These are phyloP conservation scores for Physeter macrocephalus DNA, from an alignment of 2,113 vertebrate species.

Conservation along the genomic window DNA sequence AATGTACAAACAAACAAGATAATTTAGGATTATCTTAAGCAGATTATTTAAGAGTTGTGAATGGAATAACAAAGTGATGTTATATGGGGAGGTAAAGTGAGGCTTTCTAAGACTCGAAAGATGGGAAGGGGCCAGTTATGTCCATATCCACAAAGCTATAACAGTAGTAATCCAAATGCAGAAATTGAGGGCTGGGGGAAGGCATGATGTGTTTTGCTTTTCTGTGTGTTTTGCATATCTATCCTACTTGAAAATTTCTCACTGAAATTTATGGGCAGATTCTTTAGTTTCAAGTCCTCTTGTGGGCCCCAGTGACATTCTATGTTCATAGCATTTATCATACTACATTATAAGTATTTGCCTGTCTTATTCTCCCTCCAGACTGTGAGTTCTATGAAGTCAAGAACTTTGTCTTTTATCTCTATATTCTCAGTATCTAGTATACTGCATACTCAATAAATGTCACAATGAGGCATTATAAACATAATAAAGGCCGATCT, in stretches of 20 bases:
- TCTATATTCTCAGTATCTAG: neutral
- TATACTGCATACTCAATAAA: neutral
- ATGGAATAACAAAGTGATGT: neutral
- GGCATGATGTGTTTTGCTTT: neutral
- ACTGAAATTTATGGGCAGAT: neutral
- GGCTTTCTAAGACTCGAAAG: neutral
- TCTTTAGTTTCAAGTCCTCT: neutral
- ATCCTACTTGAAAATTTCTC: neutral
- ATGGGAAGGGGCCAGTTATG: neutral
- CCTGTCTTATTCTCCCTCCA: neutral
- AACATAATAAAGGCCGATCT: neutral
- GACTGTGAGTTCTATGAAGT: neutral
- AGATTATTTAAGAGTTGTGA: neutral
- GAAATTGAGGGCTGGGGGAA: neutral
- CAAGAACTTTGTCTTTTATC: neutral
- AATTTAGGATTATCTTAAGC: neutral
- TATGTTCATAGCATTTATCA: neutral
- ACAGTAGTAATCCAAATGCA: neutral
- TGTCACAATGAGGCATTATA: neutral
- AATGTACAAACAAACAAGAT: neutral
- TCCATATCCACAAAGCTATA: neutral
- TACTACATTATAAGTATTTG: neutral
- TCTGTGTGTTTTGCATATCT: neutral
- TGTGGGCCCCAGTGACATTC: neutral
- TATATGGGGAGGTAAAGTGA: neutral